Base-by-base conservation (phyloP, 2,888 invertebrate species). In the Stenodera caucasica region DNA sequence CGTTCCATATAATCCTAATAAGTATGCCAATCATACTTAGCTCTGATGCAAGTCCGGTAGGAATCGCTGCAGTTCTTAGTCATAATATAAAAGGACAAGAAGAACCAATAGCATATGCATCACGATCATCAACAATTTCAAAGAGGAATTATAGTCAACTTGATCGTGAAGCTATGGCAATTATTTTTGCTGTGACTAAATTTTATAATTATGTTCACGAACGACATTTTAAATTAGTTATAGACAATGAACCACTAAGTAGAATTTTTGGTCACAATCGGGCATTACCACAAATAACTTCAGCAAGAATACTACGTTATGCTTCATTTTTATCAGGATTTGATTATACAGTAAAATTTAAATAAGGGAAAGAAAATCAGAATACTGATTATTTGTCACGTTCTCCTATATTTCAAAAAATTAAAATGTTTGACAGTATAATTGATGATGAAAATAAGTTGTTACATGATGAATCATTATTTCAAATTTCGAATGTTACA, bases 1-100 rank as follows among this genome's bases (percentile, higher is more conserved):
- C 23, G 54, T 57, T 49, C 60, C 65, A 64, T 68, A 62, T 63
- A 35, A 70, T 58, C 64, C 67, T n/a, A n/a, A n/a, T n/a, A n/a
- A 32, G 60, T 21, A 12, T 59, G 32, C 55, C 55, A 50, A 14
- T 64, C 18, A 53, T 51, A 18, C 29, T 62, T 15, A 11, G 56
- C 15, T 26, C 35, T 3, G 64, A 64, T 52, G 55, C 58, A 1
- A 55, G 61, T 0, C 12, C 52, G 29, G 18, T 21, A 11, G 62
- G 63, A 11, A 29, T 67, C n/a, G 53, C 54, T 8, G 65, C 61
- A 12, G 52, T 55, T 11, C 29, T 65, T 14, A 51, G 45, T 3
- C 67, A 65, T 21, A 32, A 49, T n/a, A 53, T 54, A 1, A 23
- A 64, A 35, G 67, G 67, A 11, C 45, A 37, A 15, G 65, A 65